phyloP scores from a whole-genome alignment of 2,797 vertebrate species.

The Cyclopterus lumpus region DNA sequence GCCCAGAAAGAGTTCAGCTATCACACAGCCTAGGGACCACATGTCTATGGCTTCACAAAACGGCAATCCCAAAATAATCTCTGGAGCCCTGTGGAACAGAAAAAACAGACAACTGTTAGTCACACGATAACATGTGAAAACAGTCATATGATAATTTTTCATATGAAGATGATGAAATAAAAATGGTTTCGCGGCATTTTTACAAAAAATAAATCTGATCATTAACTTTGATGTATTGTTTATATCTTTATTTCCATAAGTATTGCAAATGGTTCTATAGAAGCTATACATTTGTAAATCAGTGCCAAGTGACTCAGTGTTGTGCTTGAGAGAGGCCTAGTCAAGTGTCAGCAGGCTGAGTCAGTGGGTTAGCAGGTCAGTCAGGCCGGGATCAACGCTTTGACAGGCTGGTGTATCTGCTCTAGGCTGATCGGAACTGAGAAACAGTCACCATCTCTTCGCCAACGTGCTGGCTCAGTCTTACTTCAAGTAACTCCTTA shows the following conservation, averaged over 20 bases:
- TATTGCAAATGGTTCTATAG: neutral
- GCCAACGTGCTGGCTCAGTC: slow-evolving; percentile 24
- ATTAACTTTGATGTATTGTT: neutral
- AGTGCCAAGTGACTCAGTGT: slow-evolving; percentile 41
- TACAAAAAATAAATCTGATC: neutral
- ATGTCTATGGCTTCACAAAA: slow-evolving; percentile 99
- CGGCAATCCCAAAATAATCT: slow-evolving; percentile 99
- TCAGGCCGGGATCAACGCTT: slow-evolving; percentile 56
- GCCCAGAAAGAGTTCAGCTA: slow-evolving; percentile 98
- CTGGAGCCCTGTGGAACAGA: slow-evolving; percentile 92
- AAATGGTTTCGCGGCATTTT: neutral
- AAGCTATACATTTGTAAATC: slow-evolving; percentile 18
- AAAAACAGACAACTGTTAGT: slow-evolving; percentile 40
- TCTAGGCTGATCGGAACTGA: slow-evolving; percentile 39
- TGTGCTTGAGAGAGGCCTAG: slow-evolving; percentile 18
- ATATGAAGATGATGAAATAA: neutral
- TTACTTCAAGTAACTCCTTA: slow-evolving; percentile 37
- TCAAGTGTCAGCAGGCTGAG: slow-evolving; percentile 47
- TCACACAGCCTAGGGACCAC: slow-evolving; percentile 99
- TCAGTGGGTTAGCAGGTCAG: slow-evolving; percentile 76
- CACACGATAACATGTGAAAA: slow-evolving; percentile 12
- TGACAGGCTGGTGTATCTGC: slow-evolving; percentile 45
- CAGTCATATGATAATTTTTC: neutral
- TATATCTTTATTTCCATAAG: neutral
- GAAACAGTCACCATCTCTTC: slow-evolving; percentile 38